These are phyloP conservation scores for Pseudochaenichthys georgianus DNA, from an alignment of 2,797 vertebrate genomes.

Conservation along the genomic window DNA sequence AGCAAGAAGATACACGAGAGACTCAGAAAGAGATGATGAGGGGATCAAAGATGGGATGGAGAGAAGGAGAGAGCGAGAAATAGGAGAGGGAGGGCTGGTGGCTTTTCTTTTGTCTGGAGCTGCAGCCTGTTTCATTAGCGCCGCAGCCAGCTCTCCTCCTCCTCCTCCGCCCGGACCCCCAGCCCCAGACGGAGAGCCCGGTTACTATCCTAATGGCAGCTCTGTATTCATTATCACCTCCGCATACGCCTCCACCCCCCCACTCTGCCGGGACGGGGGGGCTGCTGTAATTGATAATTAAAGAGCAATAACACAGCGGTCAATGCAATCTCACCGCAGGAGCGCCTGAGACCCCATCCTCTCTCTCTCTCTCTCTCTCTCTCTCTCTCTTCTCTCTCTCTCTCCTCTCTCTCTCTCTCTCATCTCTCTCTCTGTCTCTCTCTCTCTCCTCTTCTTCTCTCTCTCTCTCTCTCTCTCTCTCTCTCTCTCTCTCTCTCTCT, in stretches of 20 bases:
- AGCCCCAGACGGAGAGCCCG: conserved; percentile 74
- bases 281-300: conserved; percentile 88
- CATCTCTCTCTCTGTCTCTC: too few species aligned
- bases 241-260: conserved; percentile 70
- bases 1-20: conserved; percentile 43
- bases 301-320: conserved; percentile 89
- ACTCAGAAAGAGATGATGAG: conserved; percentile 44
- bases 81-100: conserved; percentile 43
- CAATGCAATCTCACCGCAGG: conserved; percentile 85
- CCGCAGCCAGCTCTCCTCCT: conserved; percentile 68
- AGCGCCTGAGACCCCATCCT: conserved; percentile 66
- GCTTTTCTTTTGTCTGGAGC: conserved; percentile 82
- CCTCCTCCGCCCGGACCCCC: conserved; percentile 57
- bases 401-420: too few species aligned
- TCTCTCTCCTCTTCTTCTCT: too few species aligned
- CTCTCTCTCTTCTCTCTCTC: too few species aligned
- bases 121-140: conserved; percentile 82
- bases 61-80: conserved; percentile 26
- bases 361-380: neutral
- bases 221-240: conserved; percentile 88
- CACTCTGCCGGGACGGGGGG: conserved; percentile 67
- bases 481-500: too few species aligned
- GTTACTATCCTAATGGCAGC: conserved; percentile 83
- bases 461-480: too few species aligned
- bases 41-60: conserved; percentile 44